Conservation (phyloP, 37 sponge, comb jelly and placozoan genomes). For the Ephydatia muelleri region DNA sequence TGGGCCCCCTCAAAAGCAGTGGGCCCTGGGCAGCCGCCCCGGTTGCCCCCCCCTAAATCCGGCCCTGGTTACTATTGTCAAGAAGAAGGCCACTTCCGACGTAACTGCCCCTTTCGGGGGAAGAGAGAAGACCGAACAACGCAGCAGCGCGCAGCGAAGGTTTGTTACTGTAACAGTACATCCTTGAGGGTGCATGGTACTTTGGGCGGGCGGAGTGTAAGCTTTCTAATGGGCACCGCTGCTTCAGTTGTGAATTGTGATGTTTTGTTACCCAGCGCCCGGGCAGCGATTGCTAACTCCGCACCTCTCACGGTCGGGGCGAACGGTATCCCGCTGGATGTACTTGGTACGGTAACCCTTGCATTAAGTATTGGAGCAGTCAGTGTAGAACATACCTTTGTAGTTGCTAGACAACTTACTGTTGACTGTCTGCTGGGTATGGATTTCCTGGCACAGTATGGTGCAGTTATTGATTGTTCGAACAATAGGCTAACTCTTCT, state of each 20-base stretch:
- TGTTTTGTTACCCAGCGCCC: not conserved
- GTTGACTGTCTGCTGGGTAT: slow-evolving; percentile 13
- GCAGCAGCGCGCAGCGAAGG: not conserved
- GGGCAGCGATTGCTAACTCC: not conserved
- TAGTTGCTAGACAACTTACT: slow-evolving; percentile 4
- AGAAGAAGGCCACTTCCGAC: not conserved
- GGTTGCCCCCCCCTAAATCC: too few species aligned
- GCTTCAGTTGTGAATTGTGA: slow-evolving; percentile 4
- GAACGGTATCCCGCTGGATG: slow-evolving; percentile 12
- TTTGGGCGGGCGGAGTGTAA: not conserved
- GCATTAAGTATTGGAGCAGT: slow-evolving; percentile 2
- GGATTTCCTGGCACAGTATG: slow-evolving; percentile 8
- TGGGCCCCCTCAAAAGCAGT: too few species aligned
- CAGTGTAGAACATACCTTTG: not conserved
- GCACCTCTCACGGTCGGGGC: slow-evolving; percentile 14
- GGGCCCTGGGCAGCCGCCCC: too few species aligned
- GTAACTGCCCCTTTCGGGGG: not conserved
- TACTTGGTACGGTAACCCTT: not conserved
- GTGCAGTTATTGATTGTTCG: slow-evolving; percentile 12
- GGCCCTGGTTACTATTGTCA: too few species aligned
- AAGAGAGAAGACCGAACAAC: not conserved
- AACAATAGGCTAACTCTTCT: not conserved
- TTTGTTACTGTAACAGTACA: slow-evolving; percentile 1
- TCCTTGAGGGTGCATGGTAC: not conserved
- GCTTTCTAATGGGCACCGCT: slow-evolving; percentile 2